Conservation (phyloP, 2,113 vertebrate genomes). For the Lophochroa leadbeateri region DNA sequence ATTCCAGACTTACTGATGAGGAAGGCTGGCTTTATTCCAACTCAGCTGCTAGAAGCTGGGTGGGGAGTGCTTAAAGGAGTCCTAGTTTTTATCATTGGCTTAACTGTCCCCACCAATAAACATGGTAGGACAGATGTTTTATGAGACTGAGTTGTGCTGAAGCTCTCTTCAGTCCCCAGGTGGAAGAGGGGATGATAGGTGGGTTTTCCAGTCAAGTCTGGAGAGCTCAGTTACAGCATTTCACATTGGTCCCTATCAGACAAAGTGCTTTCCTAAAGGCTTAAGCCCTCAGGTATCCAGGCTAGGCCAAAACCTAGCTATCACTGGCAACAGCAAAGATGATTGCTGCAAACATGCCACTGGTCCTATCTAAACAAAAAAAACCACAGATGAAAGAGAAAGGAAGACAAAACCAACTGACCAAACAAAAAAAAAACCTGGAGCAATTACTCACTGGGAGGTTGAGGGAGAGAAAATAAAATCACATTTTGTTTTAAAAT, state of each 20-base stretch:
- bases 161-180: background rate
- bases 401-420: background rate
- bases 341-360: conserved; percentile 22
- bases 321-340: conserved; percentile 3
- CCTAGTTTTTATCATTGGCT: background rate
- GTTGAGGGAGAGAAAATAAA: conserved; percentile 25
- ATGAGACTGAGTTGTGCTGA: background rate
- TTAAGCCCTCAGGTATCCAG: background rate
- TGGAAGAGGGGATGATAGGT: background rate
- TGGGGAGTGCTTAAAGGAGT: background rate
- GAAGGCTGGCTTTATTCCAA: conserved; percentile 4
- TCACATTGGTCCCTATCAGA: conserved; percentile 47
- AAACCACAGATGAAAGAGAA: background rate
- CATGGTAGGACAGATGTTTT: background rate
- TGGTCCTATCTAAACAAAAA: background rate
- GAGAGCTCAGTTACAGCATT: conserved; percentile 32
- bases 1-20: background rate
- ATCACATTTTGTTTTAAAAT: conserved; percentile 47
- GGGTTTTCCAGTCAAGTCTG: background rate
- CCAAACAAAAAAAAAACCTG: background rate
- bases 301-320: conserved; percentile 17
- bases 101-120: background rate
- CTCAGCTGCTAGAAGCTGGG: background rate
- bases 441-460: background rate
- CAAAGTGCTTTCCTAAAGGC: conserved; percentile 46